Percentiles rank a stretch among this genome's conserved stretches.
Conservation (phyloP, 2,113 vertebrate species). For the Cyanistes caeruleus region DNA sequence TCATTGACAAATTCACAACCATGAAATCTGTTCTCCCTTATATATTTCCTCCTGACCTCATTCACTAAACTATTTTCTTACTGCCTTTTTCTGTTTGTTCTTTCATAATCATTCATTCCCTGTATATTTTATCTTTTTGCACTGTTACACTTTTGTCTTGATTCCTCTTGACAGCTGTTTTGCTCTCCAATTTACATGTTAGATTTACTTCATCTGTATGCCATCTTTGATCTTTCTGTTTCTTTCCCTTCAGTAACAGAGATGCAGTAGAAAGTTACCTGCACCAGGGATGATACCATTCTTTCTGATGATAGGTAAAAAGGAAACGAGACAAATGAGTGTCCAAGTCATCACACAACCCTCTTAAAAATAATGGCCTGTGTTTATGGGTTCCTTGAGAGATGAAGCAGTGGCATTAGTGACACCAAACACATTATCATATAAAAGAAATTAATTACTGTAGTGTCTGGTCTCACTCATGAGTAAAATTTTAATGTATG, state of each 20-base stretch:
- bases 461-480: background rate
- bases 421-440: background rate
- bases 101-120: background rate
- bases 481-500: background rate
- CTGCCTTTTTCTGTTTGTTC: background rate
- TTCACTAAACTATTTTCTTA: background rate
- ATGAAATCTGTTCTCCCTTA: background rate
- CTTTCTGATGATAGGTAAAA: background rate
- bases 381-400: background rate
- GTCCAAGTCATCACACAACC: background rate
- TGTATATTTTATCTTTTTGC: background rate
- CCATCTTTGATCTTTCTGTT: background rate
- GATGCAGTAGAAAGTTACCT: background rate
- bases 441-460: background rate
- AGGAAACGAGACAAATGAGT: background rate
- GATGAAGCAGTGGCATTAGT: background rate
- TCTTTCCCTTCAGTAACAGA: background rate
- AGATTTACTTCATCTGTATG: background rate
- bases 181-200: background rate
- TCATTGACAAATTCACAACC: background rate
- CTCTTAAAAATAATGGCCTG: background rate
- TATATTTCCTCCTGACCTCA: background rate
- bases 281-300: background rate
- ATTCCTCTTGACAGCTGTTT: background rate
- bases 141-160: background rate